A percentile compares a stretch with the other conserved stretches of the same genome.
These are phyloP conservation scores for Mormyrus hasselquistii DNA, from an alignment of 2,797 vertebrate genomes.

Conservation along the genomic window DNA sequence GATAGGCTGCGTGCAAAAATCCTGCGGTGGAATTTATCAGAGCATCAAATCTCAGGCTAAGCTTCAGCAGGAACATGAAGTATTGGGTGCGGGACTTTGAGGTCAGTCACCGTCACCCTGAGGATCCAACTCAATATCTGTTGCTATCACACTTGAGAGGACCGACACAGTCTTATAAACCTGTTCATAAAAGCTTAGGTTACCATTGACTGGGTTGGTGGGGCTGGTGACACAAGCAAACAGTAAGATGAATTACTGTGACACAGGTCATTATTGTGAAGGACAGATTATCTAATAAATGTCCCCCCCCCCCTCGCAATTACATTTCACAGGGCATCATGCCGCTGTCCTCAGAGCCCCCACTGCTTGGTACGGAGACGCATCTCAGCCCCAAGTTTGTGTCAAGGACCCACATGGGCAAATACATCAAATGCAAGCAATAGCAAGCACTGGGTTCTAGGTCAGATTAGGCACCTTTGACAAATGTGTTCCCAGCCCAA, in stretches of 20 bases:
- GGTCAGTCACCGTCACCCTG: neutral
- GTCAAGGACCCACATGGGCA: neutral
- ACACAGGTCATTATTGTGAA: neutral
- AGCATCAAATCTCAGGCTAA: neutral
- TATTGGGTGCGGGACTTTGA: neutral
- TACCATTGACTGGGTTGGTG: constrained; percentile 18
- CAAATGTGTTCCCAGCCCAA: neutral
- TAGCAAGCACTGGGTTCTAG: neutral
- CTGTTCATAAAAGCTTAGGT: constrained; percentile 44
- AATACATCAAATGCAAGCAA: constrained; percentile 9
- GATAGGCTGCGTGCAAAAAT: neutral
- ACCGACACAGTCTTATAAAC: constrained; percentile 34
- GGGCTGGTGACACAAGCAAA: neutral
- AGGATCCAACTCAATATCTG: neutral
- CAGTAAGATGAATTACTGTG: neutral
- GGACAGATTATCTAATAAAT: constrained; percentile 15
- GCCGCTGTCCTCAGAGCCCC: neutral
- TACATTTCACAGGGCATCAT: constrained; percentile 22
- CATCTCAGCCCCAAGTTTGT: neutral
- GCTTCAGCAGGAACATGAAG: neutral
- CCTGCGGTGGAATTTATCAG: neutral
- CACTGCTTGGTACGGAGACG: neutral
- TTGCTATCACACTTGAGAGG: constrained; percentile 32
- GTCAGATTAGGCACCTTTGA: neutral
- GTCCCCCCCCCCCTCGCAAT: constrained; percentile 6